phyloP scores from a whole-genome alignment of 2,113 vertebrate species.

The Prietella phreatophila region DNA sequence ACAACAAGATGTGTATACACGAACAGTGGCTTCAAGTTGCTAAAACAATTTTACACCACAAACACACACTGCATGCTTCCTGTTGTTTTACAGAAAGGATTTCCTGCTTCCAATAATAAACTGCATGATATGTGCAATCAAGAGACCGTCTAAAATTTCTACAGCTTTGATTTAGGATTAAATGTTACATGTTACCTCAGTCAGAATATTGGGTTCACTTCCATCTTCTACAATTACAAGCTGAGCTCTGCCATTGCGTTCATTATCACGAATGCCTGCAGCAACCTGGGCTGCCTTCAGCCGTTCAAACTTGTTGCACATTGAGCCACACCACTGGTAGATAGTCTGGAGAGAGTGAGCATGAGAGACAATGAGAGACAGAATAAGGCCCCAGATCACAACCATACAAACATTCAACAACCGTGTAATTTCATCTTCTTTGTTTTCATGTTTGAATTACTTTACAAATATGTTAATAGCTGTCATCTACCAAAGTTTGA shows the following conservation, averaged over 20 bases:
- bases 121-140: background rate
- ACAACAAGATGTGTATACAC: background rate
- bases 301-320: conserved; percentile 84
- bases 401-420: background rate
- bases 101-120: background rate
- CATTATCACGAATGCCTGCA: conserved; percentile 86
- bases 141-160: background rate
- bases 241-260: conserved; percentile 80
- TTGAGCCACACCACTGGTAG: conserved; percentile 90
- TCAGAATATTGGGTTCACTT: conserved; percentile 70
- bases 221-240: conserved; percentile 83
- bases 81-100: background rate
- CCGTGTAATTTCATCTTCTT: background rate
- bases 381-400: background rate
- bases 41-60: background rate
- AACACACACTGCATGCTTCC: background rate
- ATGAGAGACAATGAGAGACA: background rate
- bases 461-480: background rate
- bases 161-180: background rate
- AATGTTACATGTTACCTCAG: conserved; percentile 64
- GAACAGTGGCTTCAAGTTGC: background rate
- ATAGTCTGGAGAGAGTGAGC: conserved; percentile 71
- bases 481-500: background rate
- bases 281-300: conserved; percentile 86
- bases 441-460: background rate